A percentile compares a stretch with the other conserved stretches of the same genome.
Evolutionary conservation across 2,113 vertebrate genomes (phyloP).

Genomic region (Sus scrofa): DNA sequence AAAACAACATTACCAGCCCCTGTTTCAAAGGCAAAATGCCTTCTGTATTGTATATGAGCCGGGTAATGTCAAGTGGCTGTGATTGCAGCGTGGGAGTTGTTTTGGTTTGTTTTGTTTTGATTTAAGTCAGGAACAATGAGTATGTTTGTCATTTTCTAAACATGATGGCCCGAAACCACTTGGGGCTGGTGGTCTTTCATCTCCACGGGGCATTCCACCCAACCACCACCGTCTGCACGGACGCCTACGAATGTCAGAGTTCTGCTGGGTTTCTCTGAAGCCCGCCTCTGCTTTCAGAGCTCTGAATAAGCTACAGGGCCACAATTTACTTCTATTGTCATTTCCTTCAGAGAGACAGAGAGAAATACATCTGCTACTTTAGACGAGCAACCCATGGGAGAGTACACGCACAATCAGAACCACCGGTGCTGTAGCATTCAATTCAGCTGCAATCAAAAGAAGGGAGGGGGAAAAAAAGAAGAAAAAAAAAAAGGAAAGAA

Average conservation of each 20-base stretch:
- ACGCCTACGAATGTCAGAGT: conserved; percentile 39
- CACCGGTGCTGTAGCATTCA: neutral
- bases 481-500: neutral
- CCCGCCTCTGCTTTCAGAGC: conserved; percentile 63
- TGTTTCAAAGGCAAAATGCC: conserved; percentile 56
- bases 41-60: conserved; percentile 51
- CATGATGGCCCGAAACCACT: neutral
- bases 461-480: neutral
- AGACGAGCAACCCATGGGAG: conserved; percentile 47
- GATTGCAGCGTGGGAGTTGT: conserved; percentile 58
- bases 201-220: neutral
- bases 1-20: conserved; percentile 43
- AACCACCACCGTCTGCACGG: neutral
- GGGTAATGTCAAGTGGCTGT: conserved; percentile 65
- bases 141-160: conserved; percentile 74
- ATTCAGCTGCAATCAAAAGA: conserved; percentile 43
- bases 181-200: conserved; percentile 56
- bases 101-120: conserved; percentile 66
- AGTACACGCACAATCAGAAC: conserved; percentile 1
- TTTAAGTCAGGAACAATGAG: conserved; percentile 69
- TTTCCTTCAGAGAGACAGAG: conserved; percentile 31
- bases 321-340: conserved; percentile 49
- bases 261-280: conserved; percentile 68
- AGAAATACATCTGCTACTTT: conserved; percentile 68
- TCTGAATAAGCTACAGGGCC: neutral